A percentile compares a stretch with the other conserved stretches of the same genome.
Conservation (phyloP, 2,888 invertebrate genomes). For the Isoperla grammatica region DNA sequence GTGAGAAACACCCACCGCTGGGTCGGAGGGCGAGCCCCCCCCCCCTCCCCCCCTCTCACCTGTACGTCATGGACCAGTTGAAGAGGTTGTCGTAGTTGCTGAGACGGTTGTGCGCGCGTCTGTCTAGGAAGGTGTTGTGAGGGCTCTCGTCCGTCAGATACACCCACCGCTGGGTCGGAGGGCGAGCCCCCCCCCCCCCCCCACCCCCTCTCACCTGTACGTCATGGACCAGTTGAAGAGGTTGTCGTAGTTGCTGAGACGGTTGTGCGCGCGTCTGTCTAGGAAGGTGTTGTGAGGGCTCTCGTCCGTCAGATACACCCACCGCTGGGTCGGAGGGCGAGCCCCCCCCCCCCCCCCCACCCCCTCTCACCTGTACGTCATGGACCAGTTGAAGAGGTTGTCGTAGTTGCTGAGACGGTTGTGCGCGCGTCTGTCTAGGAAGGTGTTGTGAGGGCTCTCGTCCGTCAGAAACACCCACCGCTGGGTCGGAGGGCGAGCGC, state of each 20-base stretch:
- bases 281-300: no score
- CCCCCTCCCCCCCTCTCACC: constrained; percentile 13
- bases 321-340: no score
- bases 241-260: no score
- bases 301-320: no score
- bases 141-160: constrained; percentile 67
- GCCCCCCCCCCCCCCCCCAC: no score
- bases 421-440: constrained; percentile 42
- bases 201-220: no score
- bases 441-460: constrained; percentile 59
- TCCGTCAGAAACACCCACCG: constrained; percentile 66
- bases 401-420: constrained; percentile 46
- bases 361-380: constrained; percentile 20
- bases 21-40: no score
- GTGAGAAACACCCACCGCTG: no score
- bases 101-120: constrained; percentile 39
- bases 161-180: constrained; percentile 57
- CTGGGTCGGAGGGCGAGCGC: constrained; percentile 45
- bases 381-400: constrained; percentile 52
- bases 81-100: constrained; percentile 52
- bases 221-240: no score
- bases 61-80: constrained; percentile 41
- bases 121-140: constrained; percentile 49
- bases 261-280: no score
- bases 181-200: no score